These are phyloP conservation scores for Macropus fuliginosus DNA, from an alignment of 2,797 vertebrate genomes.

Conservation along the genomic window DNA sequence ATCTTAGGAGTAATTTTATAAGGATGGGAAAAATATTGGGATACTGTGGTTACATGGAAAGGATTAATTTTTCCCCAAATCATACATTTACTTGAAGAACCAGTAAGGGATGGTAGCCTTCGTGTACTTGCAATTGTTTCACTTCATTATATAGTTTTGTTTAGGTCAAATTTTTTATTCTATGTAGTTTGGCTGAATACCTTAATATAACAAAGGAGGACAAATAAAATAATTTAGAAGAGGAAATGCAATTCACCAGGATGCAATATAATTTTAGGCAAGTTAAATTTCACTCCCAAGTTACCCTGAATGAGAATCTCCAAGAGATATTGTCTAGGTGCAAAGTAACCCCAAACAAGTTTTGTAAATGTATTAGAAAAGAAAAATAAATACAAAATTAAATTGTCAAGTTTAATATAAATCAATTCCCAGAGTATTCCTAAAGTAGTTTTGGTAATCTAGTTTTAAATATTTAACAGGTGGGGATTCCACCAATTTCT, in stretches of 20 bases:
- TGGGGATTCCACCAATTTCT: conserved; percentile 21
- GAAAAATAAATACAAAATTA: conserved; percentile 64
- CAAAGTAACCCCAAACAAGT: conserved; percentile 67
- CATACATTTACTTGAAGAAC: conserved; percentile 8
- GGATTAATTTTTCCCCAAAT: neutral
- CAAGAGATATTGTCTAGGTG: conserved; percentile 68
- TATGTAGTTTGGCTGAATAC: conserved; percentile 39
- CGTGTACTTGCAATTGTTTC: conserved; percentile 25
- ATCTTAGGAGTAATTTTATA: neutral
- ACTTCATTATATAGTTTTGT: conserved; percentile 6
- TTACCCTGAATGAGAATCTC: conserved; percentile 59
- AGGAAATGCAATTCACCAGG: conserved; percentile 65
- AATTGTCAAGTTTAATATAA: conserved; percentile 64
- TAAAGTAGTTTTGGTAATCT: conserved; percentile 51
- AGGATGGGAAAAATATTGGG: conserved; percentile 33
- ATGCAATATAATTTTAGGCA: conserved; percentile 60
- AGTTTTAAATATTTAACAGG: conserved; percentile 48
- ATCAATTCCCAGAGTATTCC: conserved; percentile 51
- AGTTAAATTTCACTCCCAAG: conserved; percentile 65
- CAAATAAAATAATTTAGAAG: conserved; percentile 55
- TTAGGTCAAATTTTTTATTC: conserved; percentile 18
- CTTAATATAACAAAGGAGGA: conserved; percentile 40
- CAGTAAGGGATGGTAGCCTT: conserved; percentile 24
- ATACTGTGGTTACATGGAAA: conserved; percentile 39
- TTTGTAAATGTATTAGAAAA: conserved; percentile 63